Evolutionary conservation across 2,797 vertebrate species (phyloP).

Genomic region (Sebastes umbrosus): DNA sequence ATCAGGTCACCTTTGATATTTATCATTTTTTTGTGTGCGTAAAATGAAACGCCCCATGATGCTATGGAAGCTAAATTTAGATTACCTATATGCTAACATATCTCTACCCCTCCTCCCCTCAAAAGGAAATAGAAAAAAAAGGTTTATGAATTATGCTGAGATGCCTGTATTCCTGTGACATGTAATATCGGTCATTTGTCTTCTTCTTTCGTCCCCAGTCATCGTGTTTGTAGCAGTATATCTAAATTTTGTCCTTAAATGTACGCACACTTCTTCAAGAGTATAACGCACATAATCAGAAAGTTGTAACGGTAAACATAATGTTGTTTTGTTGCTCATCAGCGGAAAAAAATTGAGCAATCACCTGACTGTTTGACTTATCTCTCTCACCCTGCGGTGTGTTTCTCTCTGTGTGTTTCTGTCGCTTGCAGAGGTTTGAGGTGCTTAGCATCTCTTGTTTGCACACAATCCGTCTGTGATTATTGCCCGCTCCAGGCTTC

Average conservation of each 20-base stretch:
- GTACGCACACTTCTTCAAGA: background rate
- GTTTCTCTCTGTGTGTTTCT: conserved; percentile 44
- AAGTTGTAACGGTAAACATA: conserved; percentile 41
- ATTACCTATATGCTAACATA: conserved; percentile 74
- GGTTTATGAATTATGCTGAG: conserved; percentile 47
- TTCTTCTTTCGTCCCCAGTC: background rate
- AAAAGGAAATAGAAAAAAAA: background rate
- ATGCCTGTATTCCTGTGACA: conserved; percentile 11
- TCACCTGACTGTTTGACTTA: conserved; percentile 54
- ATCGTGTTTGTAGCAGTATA: background rate
- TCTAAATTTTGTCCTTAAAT: background rate
- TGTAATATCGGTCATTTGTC: conserved; percentile 12
- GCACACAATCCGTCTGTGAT: conserved; percentile 82
- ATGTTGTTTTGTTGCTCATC: conserved; percentile 45
- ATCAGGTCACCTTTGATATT: conserved; percentile 85
- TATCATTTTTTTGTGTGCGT: conserved; percentile 78
- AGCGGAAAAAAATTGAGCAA: conserved; percentile 37
- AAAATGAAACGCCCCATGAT: conserved; percentile 80
- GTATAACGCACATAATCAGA: background rate
- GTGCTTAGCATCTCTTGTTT: conserved; percentile 83
- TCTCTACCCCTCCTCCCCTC: conserved; percentile 28
- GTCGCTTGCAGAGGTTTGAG: conserved; percentile 61
- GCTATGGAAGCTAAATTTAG: conserved; percentile 79
- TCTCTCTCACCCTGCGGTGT: conserved; percentile 12
- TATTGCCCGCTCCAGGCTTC: conserved; percentile 67